Conservation (phyloP, 35 echinoderm and acorn worm species). For the Apostichopus parvimensis region DNA sequence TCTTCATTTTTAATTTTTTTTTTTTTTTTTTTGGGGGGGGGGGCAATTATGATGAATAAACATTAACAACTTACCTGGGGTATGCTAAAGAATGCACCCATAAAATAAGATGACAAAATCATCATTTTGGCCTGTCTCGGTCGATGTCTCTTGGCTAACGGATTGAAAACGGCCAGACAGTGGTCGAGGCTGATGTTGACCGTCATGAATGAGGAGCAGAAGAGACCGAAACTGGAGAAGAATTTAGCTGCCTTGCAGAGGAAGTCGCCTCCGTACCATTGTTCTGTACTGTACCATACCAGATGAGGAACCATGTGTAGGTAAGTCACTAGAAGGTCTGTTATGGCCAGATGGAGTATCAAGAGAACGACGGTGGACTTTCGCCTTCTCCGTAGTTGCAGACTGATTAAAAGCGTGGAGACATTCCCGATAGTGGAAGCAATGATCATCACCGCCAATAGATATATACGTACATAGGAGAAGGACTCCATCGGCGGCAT, state of each 20-base stretch:
- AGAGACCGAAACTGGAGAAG: constrained; percentile 87
- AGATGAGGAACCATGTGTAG: constrained; percentile 78
- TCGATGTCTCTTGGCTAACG: constrained; percentile 70
- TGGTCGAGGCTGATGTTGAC: constrained; percentile 91
- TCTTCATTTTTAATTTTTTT: too few relatives aligned
- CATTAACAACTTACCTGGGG: constrained; percentile 72
- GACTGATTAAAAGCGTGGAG: constrained; percentile 75
- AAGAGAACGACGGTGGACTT: constrained; percentile 90
- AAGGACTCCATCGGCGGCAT: constrained; percentile 12
- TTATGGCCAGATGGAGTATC: constrained; percentile 81
- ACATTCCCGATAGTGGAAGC: constrained; percentile 90
- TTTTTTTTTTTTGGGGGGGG: too few relatives aligned
- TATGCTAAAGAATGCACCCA: constrained; percentile 84
- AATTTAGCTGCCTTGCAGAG: constrained; percentile 85
- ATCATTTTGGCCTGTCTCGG: constrained; percentile 66
- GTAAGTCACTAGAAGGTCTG: constrained; percentile 88
- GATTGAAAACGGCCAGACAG: constrained; percentile 78
- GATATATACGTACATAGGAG: not conserved
- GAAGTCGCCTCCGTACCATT: constrained; percentile 80
- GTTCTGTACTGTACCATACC: constrained; percentile 74
- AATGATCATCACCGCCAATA: constrained; percentile 68
- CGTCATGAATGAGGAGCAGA: constrained; percentile 86
- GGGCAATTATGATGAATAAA: too few relatives aligned
- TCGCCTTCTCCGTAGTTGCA: constrained; percentile 70
- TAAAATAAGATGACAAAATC: constrained; percentile 78